Evolutionary conservation across 1,140 invertebrate species (phyloP).

Genomic region (Diuraphis noxia): DNA sequence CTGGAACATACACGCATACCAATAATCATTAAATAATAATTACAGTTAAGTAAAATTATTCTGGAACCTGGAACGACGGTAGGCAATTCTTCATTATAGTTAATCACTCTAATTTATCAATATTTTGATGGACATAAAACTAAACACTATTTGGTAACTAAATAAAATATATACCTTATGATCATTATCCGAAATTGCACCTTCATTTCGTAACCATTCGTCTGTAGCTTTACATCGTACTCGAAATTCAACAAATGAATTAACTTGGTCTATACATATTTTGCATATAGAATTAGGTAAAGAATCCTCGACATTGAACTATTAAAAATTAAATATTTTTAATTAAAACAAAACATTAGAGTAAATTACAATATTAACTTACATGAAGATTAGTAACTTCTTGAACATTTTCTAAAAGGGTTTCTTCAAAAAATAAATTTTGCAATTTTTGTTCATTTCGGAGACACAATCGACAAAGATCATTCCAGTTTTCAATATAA

Average conservation of each 20-base stretch:
- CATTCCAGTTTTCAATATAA: slow-evolving; percentile 41
- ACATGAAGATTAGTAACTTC: slow-evolving; percentile 8
- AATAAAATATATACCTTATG: slow-evolving; percentile 4
- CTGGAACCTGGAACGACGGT: slow-evolving; percentile 42
- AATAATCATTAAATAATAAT: slow-evolving; percentile 32
- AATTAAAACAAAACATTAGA: neutral
- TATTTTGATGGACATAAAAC: neutral
- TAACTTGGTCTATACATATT: slow-evolving; percentile 29
- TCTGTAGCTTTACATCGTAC: slow-evolving; percentile 35
- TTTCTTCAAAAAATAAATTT: slow-evolving; percentile 22
- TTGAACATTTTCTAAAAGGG: slow-evolving; percentile 33
- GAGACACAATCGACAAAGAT: slow-evolving; percentile 36
- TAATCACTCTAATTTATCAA: neutral
- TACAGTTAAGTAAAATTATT: neutral
- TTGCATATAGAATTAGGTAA: slow-evolving; percentile 41
- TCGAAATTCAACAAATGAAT: slow-evolving; percentile 39
- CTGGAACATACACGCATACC: slow-evolving; percentile 50
- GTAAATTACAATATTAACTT: neutral
- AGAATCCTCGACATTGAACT: slow-evolving; percentile 22
- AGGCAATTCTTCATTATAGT: neutral
- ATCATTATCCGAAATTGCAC: neutral
- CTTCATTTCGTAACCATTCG: slow-evolving; percentile 42
- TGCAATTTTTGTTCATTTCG: slow-evolving; percentile 36
- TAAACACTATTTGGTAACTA: too few species aligned
- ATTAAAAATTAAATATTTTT: neutral